Conservation (phyloP, 2,797 vertebrate genomes). For the Rhabdophis nuchalis region DNA sequence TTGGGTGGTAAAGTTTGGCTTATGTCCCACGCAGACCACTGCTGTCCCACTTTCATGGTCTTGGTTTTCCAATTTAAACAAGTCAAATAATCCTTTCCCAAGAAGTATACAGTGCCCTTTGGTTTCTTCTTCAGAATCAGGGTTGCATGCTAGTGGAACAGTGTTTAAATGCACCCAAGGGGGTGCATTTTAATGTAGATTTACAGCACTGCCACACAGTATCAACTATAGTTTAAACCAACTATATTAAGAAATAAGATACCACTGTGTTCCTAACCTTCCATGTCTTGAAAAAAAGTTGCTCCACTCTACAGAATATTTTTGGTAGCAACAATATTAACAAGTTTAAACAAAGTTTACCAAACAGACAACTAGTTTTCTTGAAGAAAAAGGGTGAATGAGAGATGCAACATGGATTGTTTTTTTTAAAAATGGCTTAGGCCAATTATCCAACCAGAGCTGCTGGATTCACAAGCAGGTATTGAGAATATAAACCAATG, state of each 20-base stretch:
- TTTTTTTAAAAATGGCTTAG: slow-evolving; percentile 38
- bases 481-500: slow-evolving; percentile 58
- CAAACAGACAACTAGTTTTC: slow-evolving; percentile 54
- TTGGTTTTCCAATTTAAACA: slow-evolving; percentile 41
- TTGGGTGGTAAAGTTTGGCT: slow-evolving; percentile 13
- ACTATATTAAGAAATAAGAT: slow-evolving; percentile 32
- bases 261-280: slow-evolving; percentile 9
- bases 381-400: slow-evolving; percentile 48
- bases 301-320: slow-evolving; percentile 25
- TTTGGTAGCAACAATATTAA: slow-evolving; percentile 42
- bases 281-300: slow-evolving; percentile 8
- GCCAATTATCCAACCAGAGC: slow-evolving; percentile 56
- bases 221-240: neutral
- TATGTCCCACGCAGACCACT: slow-evolving; percentile 15
- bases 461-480: slow-evolving; percentile 45
- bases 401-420: slow-evolving; percentile 33
- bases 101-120: slow-evolving; percentile 35
- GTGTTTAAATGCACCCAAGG: neutral
- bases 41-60: slow-evolving; percentile 10
- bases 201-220: slow-evolving; percentile 19
- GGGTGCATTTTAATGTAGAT: neutral
- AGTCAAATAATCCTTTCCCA: slow-evolving; percentile 25
- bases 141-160: slow-evolving; percentile 12
- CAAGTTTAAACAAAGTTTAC: slow-evolving; percentile 37
- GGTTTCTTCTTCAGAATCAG: slow-evolving; percentile 32